Evolutionary conservation across 2,888 invertebrate species (phyloP).

Genomic region (Xestoiulus laeticollis): DNA sequence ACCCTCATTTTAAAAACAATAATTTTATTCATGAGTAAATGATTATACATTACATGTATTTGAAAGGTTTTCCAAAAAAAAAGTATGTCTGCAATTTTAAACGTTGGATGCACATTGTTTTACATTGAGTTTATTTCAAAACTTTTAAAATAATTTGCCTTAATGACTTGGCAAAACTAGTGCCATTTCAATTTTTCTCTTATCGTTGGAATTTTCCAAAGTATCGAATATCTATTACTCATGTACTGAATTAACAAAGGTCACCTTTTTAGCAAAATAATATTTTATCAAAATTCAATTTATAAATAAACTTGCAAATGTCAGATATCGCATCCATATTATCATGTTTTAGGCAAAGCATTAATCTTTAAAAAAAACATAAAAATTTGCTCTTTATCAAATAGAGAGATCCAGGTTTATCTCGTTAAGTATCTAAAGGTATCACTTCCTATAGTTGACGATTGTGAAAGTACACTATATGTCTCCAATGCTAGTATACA

Average conservation of each 20-base stretch:
- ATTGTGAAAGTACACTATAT: background rate
- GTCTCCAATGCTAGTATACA: background rate
- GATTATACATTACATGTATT: no score
- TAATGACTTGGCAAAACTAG: background rate
- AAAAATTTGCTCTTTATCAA: background rate
- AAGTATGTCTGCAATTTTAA: no score
- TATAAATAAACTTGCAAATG: conserved; percentile 18
- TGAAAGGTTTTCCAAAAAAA: no score
- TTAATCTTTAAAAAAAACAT: conserved; percentile 1
- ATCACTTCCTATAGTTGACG: background rate
- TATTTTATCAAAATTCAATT: background rate
- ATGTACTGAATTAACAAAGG: background rate
- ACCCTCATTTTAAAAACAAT: no score
- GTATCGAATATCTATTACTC: background rate
- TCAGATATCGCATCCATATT: conserved; percentile 8
- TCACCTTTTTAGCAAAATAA: background rate
- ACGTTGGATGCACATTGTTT: no score
- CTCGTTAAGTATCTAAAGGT: background rate
- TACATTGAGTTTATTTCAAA: no score
- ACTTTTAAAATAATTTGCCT: background rate
- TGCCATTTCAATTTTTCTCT: background rate
- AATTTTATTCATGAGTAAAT: no score
- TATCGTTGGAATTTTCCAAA: background rate
- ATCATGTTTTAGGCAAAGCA: conserved; percentile 23
- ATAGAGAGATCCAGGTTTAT: background rate